Conservation (phyloP, 1,140 invertebrate species). For the Glossosoma conforme region DNA sequence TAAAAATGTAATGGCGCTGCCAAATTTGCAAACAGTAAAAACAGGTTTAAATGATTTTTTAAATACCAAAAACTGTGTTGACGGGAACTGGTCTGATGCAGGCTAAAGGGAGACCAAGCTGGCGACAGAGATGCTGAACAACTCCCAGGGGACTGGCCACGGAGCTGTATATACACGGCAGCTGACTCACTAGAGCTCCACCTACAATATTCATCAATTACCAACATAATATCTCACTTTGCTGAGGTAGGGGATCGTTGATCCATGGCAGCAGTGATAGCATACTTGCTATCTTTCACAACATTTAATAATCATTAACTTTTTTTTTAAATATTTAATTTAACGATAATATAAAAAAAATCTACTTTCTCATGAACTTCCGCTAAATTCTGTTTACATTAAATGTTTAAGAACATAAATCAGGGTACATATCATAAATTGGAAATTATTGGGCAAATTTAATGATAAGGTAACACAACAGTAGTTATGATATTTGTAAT, state of each 20-base stretch:
- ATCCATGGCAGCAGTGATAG: too few relatives aligned
- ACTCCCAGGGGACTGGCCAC: slow-evolving; percentile 66
- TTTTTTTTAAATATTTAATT: not conserved
- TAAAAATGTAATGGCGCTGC: too few relatives aligned
- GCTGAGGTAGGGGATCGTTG: too few relatives aligned
- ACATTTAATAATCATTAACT: not conserved
- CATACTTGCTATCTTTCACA: too few relatives aligned
- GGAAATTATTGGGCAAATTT: not conserved
- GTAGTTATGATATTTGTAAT: too few relatives aligned
- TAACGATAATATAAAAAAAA: not conserved
- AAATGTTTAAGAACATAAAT: not conserved
- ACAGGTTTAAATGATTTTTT: not conserved
- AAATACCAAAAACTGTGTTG: slow-evolving; percentile 59
- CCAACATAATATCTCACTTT: slow-evolving; percentile 8
- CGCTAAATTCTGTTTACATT: not conserved
- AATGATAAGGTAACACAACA: not conserved
- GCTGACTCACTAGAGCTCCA: slow-evolving; percentile 64
- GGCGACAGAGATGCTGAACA: slow-evolving; percentile 74
- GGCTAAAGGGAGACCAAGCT: slow-evolving; percentile 69
- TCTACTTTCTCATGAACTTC: not conserved
- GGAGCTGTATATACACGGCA: slow-evolving; percentile 74
- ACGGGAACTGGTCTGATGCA: slow-evolving; percentile 81
- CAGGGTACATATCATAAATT: not conserved
- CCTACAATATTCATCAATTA: slow-evolving; percentile 44
- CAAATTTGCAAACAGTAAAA: too few relatives aligned